phyloP scores from a whole-genome alignment of 2,113 vertebrate genomes.

The Hydrochoerus hydrochaeris region DNA sequence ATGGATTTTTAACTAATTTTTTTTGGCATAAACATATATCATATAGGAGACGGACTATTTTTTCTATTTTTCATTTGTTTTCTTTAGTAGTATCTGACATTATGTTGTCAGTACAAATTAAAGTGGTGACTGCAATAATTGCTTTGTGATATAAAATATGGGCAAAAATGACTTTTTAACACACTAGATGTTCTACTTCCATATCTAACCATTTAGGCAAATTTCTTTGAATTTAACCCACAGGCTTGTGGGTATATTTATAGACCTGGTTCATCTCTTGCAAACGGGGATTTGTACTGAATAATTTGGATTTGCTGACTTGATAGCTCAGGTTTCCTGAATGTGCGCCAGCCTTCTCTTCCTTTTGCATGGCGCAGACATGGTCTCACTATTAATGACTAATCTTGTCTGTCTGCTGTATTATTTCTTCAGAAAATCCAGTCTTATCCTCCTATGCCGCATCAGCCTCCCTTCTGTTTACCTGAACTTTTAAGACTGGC shows the following conservation, averaged over 20 bases:
- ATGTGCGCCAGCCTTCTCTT: not conserved
- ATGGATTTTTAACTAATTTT: constrained; percentile 79
- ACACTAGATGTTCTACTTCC: not conserved
- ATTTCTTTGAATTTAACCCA: not conserved
- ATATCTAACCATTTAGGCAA: not conserved
- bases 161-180: constrained; percentile 71
- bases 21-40: constrained; percentile 74
- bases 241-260: not conserved
- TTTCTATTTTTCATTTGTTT: constrained; percentile 77
- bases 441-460: not conserved
- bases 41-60: constrained; percentile 62
- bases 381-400: not conserved
- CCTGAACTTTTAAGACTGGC: not conserved
- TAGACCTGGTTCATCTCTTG: not conserved
- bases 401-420: not conserved
- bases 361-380: not conserved
- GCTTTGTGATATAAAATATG: constrained; percentile 54
- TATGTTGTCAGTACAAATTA: constrained; percentile 72
- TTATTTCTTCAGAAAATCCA: not conserved
- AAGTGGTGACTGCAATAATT: constrained; percentile 65
- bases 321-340: constrained; percentile 47
- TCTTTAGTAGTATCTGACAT: constrained; percentile 73
- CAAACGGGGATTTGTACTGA: constrained; percentile 42
- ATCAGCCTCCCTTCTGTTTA: not conserved
- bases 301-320: constrained; percentile 27